Percentiles rank a stretch among this genome's conserved stretches.
phyloP scores from a whole-genome alignment of 2,888 invertebrate species.

The Standfussiana lucernea region DNA sequence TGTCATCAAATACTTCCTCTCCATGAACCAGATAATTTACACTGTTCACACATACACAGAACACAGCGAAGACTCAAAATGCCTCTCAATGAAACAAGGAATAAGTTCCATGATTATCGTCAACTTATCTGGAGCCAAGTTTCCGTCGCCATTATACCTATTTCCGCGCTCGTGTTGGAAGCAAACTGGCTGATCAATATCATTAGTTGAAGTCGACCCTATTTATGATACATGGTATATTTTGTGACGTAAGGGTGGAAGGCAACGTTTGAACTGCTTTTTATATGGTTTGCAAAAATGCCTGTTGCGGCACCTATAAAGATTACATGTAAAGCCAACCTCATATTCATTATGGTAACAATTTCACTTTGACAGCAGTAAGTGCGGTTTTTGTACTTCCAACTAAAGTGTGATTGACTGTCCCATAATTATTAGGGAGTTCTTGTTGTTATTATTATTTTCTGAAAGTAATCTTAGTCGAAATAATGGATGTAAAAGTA shows the following conservation, averaged over 20 bases:
- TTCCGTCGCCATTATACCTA: slow-evolving; percentile 52
- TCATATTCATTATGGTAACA: background rate
- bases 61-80: slow-evolving; percentile 52
- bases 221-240: slow-evolving; percentile 26
- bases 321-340: background rate
- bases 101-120: slow-evolving; percentile 62
- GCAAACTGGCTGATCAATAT: slow-evolving; percentile 60
- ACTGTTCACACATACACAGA: slow-evolving; percentile 22
- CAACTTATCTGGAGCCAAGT: slow-evolving; percentile 64
- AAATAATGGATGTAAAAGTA: too few species aligned
- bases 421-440: background rate
- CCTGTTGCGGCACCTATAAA: background rate
- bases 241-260: background rate
- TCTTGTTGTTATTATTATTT: background rate
- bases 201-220: slow-evolving; percentile 44
- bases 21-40: slow-evolving; percentile 7
- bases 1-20: slow-evolving; percentile 12
- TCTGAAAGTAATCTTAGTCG: background rate
- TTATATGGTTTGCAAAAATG: too few species aligned
- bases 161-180: slow-evolving; percentile 34
- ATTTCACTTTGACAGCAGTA: background rate
- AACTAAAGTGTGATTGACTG: background rate
- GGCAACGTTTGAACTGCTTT: background rate
- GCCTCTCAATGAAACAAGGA: slow-evolving; percentile 61
- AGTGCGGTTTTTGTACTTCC: background rate